Base-by-base conservation (phyloP, 1,140 invertebrate genomes). In the Ceratosolen fusciceps region DNA sequence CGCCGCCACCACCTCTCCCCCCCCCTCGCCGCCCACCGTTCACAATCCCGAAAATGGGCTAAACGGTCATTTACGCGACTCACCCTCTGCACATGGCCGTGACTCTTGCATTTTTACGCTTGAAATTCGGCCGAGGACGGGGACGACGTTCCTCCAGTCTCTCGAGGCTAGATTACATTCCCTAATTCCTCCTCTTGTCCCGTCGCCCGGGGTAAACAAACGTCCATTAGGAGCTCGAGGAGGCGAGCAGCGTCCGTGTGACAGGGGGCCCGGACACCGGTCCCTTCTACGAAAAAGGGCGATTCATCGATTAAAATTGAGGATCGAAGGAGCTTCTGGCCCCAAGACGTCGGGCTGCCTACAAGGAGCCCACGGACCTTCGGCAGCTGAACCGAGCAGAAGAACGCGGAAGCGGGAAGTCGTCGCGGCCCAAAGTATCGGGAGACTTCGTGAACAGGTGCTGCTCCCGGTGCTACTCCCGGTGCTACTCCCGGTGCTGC, bases 241-340 rank as follows among this genome's bases (percentile, higher is more conserved):
- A 43, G 39, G 39, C 12, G 52, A 3, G 5, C 14, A 4, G 26
- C 9, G 60, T 7, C 14, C 7, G 12, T 37, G 39, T 29, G 1
- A n/a, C 5, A n/a, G 14, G 10, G 21, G 4, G n/a, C 10, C 37
- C 49, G 21, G 3, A 47, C 31, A 39, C 67, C 3, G 5, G 60
- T 10, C 14, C n/a, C 49, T 29, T 9, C 1, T 16, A 7, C 24
- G 9, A 29, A 37, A 75, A 74, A 21, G 26, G n/a, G 14, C 58
- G 58, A 79, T 54, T 79, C 70, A 67, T 67, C 70, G 71, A 67
- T 73, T 62, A 49, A 78, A 78, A 78, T 71, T 78, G 56, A 56
- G 16, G 26, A 29, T 0, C 16, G 26, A 24, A 16, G 21, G 26
- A 37, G 37, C n/a, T n/a, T n/a, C n/a, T n/a, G n/a, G n/a, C n/a